Evolutionary conservation across 2,797 vertebrate species (phyloP), one percentile per base, ranked within the genome.

Genomic region (Melanogrammus aeglefinus): DNA sequence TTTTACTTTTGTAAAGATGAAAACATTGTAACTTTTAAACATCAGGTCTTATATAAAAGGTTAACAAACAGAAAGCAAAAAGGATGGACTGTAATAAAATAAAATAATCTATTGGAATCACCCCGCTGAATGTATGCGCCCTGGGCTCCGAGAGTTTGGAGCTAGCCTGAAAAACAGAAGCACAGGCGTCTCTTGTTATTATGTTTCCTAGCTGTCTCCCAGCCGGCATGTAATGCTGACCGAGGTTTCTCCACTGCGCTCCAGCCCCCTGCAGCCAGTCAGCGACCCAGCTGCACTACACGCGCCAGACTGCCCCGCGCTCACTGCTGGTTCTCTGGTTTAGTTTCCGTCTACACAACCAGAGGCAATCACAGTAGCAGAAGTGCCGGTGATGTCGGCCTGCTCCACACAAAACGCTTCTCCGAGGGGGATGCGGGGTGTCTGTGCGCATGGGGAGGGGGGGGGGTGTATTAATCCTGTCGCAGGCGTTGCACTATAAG

Each of bases 381-480:
- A 69, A 75, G 79, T 72, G 78, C 63, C 47, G 38, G 74, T n/a
- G 33, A 33, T 73, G 57, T 24, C n/a, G 57, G 57, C 57, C 57
- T 13, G n/a, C 84, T 83, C 77, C 0, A 1, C 75, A 88, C 82
- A 39, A 77, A 72, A 78, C 80, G 21, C 82, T 91, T 89, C 87
- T 93, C 91, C 91, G 27, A 79, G 82, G 77, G 84, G 93, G 91
- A 90, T n/a, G 79, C 81, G 77, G 35, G 35, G 5, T 6, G 35
- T 36, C 35, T 36, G 35, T 36, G 35, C 35, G 6, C 35, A 36
- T 36, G 35, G 35, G 35, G 35, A 36, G 35, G 77, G 84, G 93
- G 91, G 90, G 29, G 79, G 81, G 77, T 83, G 47, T 77, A 88
- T 92, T 94, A 94, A 94, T 93, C 91, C 91, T 88, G 89, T 92